Evolutionary conservation across 2,797 vertebrate genomes (phyloP).

Genomic region (Gila robusta): DNA sequence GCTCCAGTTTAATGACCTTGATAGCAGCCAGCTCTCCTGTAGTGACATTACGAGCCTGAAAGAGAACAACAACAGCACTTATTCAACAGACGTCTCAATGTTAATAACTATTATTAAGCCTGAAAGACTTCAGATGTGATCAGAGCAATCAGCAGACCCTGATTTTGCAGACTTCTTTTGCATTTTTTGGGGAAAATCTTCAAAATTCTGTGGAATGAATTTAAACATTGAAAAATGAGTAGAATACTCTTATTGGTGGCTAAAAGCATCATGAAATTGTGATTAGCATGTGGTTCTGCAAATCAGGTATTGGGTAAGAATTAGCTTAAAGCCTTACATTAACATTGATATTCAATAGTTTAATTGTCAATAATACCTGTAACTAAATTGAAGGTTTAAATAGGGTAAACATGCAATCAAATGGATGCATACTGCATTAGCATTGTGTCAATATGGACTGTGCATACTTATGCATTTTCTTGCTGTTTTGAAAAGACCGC

Average conservation of each 20-base stretch:
- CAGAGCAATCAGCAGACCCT: background rate
- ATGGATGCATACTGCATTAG: background rate
- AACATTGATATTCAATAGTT: conserved; percentile 6
- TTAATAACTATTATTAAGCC: conserved; percentile 9
- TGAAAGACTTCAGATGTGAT: conserved; percentile 29
- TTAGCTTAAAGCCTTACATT: background rate
- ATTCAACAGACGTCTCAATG: conserved; percentile 27
- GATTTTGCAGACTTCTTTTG: background rate
- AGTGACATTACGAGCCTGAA: conserved; percentile 88
- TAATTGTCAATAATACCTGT: background rate
- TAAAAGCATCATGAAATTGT: background rate
- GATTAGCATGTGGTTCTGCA: background rate
- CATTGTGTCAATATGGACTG: background rate
- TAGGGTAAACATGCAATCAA: background rate
- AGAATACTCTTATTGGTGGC: background rate
- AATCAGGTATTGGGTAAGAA: background rate
- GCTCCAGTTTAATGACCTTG: conserved; percentile 91
- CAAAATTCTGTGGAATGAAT: background rate
- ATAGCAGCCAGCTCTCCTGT: conserved; percentile 88
- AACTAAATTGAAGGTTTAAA: conserved; percentile 10
- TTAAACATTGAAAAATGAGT: background rate
- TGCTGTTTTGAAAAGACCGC: background rate
- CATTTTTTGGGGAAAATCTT: background rate
- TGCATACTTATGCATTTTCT: conserved; percentile 6
- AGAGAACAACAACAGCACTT: conserved; percentile 55